phyloP scores from a whole-genome alignment of 2,888 invertebrate genomes.

The Lordiphosa andalusiaca region DNA sequence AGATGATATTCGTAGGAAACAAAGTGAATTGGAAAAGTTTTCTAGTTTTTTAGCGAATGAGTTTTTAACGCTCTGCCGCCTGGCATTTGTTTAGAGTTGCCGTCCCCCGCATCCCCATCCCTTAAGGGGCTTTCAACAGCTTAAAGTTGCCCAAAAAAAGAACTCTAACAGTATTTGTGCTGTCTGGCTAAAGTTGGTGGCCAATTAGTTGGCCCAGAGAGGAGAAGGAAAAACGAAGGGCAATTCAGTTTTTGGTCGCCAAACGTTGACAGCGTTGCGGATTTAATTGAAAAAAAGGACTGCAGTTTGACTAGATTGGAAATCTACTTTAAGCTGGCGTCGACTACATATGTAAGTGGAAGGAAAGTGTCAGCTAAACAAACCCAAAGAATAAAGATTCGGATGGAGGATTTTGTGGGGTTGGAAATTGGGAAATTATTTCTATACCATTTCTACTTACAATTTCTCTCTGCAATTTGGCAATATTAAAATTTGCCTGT shows the following conservation, averaged over 20 bases:
- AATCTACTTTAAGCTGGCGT: constrained; percentile 36
- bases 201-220: constrained; percentile 41
- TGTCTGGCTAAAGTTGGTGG: constrained; percentile 45
- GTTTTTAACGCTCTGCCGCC: constrained; percentile 69
- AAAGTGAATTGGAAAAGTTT: constrained; percentile 68
- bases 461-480: constrained; percentile 92
- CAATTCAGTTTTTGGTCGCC: constrained; percentile 4
- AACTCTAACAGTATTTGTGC: constrained; percentile 20
- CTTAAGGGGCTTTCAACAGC: constrained; percentile 40
- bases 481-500: constrained; percentile 91
- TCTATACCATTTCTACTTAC: constrained; percentile 82
- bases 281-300: constrained; percentile 12
- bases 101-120: not conserved
- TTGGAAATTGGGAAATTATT: too few relatives aligned
- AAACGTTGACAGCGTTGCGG: constrained; percentile 9
- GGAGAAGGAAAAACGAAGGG: not conserved
- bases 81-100: constrained; percentile 55
- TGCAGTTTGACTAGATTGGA: constrained; percentile 29
- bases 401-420: not conserved
- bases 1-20: constrained; percentile 60
- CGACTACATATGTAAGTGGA: constrained; percentile 10
- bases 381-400: not conserved
- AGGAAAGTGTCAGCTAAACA: constrained; percentile 21
- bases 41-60: constrained; percentile 30
- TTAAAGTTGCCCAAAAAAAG: constrained; percentile 38